Conservation (phyloP, 2,113 vertebrate genomes). For the Zootoca vivipara region DNA sequence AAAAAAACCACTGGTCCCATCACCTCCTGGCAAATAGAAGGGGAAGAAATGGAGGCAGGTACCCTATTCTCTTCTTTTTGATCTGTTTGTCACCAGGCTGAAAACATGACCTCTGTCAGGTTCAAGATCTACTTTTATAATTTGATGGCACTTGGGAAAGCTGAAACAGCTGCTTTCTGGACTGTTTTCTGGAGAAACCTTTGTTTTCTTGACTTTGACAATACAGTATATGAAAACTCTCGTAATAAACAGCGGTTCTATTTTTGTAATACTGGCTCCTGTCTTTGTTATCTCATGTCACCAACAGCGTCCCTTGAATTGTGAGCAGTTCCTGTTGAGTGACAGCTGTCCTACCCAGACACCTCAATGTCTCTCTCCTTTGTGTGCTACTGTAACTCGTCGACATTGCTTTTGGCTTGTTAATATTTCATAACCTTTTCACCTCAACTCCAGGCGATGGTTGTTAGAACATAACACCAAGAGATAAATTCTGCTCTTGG, state of each 20-base stretch:
- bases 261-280: slow-evolving; percentile 19
- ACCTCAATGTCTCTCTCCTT: neutral
- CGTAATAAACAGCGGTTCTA: slow-evolving; percentile 13
- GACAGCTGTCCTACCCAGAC: slow-evolving; percentile 2
- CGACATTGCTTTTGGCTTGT: slow-evolving; percentile 24
- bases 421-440: slow-evolving; percentile 40
- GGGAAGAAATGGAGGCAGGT: no score
- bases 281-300: slow-evolving; percentile 28
- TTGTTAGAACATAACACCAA: neutral
- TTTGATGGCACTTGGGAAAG: no score
- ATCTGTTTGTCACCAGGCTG: neutral
- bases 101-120: neutral
- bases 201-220: neutral
- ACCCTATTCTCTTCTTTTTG: neutral
- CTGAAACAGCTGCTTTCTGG: neutral
- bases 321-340: slow-evolving; percentile 20
- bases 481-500: neutral
- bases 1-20: no score
- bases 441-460: neutral
- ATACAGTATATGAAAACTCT: neutral
- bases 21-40: no score
- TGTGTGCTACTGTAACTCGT: slow-evolving; percentile 23
- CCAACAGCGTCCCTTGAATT: neutral
- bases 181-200: neutral
- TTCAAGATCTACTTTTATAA: neutral